Evolutionary conservation across 1,140 invertebrate species (phyloP), one percentile per base, ranked within the genome.

Genomic region (Ceratoteleas bidentatus): DNA sequence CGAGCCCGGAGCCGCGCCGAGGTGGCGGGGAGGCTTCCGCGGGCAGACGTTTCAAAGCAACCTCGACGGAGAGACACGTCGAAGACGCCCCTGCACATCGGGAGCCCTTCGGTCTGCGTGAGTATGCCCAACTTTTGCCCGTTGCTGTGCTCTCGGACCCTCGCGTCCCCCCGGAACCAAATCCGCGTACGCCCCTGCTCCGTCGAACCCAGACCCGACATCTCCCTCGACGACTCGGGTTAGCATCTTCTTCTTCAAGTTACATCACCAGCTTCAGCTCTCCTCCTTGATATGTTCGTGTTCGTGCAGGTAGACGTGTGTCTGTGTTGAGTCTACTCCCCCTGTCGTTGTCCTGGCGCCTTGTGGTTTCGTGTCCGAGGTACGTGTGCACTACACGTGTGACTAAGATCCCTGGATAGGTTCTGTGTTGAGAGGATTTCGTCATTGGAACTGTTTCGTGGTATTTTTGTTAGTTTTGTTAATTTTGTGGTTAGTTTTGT

Each of bases 21-120:
- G 84, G 91, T 92, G 91, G 90, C 90, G 90, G 90, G 91, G 93
- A 92, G 89, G 89, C 92, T 91, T 92, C 88, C 90, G 90, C 91
- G 88, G 92, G 91, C 88, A 92, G 91, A 91, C 90, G 90, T 90
- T 89, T 79, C 79, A 88, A 91, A 89, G 89, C 90, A 84, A 93
- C 92, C 89, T 90, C 90, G 86, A 92, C 89, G 88, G 86, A 92
- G 89, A 90, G 91, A 90, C 89, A 92, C 86, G 88, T 89, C 87
- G 89, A 90, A 79, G 90, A 91, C 90, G 87, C 90, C 87, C 90
- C 89, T 88, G 91, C 87, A 84, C 87, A 90, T 86, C 88, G 86
- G 87, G 90, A 91, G 89, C 87, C 87, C 85, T 89, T 90, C 86
- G 87, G 86, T 91, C 87, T 91, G 83, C 83, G 90, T 91, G 86